phyloP scores from a whole-genome alignment of 2,888 invertebrate species.

The Chouioia cunea region DNA sequence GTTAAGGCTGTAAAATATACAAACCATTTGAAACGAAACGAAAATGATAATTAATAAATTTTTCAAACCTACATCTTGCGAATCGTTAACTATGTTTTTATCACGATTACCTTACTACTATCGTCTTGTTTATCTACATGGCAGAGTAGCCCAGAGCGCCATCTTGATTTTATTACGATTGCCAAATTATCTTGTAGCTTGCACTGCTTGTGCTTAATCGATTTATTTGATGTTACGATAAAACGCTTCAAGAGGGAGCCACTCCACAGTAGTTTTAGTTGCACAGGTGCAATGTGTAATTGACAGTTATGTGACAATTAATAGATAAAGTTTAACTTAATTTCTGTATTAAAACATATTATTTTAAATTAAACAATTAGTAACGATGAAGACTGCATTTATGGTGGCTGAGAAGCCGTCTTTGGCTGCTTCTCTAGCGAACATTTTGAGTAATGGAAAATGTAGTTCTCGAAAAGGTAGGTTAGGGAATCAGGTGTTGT shows the following conservation, averaged over 20 bases:
- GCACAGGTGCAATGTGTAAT: slow-evolving; percentile 18
- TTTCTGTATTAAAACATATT: slow-evolving; percentile 39
- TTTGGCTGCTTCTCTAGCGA: slow-evolving; percentile 92
- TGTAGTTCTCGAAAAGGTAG: slow-evolving; percentile 82
- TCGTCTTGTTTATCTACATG: too few relatives aligned
- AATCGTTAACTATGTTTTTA: neutral
- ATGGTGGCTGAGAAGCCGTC: slow-evolving; percentile 99
- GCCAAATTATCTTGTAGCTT: too few relatives aligned
- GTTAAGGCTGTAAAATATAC: slow-evolving; percentile 50
- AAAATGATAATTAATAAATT: slow-evolving; percentile 6
- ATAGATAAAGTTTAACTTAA: slow-evolving; percentile 27
- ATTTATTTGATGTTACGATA: too few relatives aligned
- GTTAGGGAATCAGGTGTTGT: slow-evolving; percentile 48
- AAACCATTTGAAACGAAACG: slow-evolving; percentile 47
- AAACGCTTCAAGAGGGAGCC: neutral
- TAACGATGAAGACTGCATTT: slow-evolving; percentile 83
- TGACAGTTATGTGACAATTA: slow-evolving; percentile 45
- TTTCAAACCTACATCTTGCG: neutral
- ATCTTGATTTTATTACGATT: too few relatives aligned
- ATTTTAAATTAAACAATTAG: slow-evolving; percentile 37
- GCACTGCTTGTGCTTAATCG: too few relatives aligned
- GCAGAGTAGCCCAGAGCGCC: too few relatives aligned
- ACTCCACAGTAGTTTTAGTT: neutral
- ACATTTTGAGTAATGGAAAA: slow-evolving; percentile 91
- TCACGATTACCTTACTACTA: slow-evolving; percentile 2